Conservation (phyloP, 2,797 vertebrate species). For the Notolepis coatsorum region DNA sequence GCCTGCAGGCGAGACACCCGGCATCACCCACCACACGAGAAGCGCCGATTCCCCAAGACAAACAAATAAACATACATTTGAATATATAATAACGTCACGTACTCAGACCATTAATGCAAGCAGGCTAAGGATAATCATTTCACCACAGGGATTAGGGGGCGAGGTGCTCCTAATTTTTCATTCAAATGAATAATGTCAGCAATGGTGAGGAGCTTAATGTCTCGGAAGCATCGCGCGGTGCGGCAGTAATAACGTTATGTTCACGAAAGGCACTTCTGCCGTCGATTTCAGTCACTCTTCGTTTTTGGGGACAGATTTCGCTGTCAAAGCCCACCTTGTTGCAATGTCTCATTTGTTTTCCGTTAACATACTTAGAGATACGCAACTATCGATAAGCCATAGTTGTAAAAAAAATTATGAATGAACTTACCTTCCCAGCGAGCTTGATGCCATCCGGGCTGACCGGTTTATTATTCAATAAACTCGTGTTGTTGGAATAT, state of each 20-base stretch:
- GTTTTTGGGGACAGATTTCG: rapidly evolving
- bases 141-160: too few species aligned
- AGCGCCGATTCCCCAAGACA: too few species aligned
- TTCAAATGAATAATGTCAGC: too few species aligned
- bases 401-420: neutral
- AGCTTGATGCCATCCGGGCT: conserved; percentile 53
- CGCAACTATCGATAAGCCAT: neutral
- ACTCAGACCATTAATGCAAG: too few species aligned
- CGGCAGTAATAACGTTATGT: too few species aligned
- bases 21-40: too few species aligned
- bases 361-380: too few species aligned
- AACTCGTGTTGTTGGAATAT: conserved; percentile 76
- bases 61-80: too few species aligned
- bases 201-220: neutral
- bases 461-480: conserved; percentile 71
- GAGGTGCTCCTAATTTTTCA: too few species aligned
- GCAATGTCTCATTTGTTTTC: neutral
- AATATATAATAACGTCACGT: too few species aligned
- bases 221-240: neutral
- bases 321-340: too few species aligned
- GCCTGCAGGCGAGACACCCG: neutral
- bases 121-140: too few species aligned
- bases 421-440: conserved; percentile 66
- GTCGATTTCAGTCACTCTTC: conserved; percentile 33
- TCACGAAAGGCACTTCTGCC: neutral